phyloP scores from a whole-genome alignment of 2,797 vertebrate species.

The Aphelocoma californica region DNA sequence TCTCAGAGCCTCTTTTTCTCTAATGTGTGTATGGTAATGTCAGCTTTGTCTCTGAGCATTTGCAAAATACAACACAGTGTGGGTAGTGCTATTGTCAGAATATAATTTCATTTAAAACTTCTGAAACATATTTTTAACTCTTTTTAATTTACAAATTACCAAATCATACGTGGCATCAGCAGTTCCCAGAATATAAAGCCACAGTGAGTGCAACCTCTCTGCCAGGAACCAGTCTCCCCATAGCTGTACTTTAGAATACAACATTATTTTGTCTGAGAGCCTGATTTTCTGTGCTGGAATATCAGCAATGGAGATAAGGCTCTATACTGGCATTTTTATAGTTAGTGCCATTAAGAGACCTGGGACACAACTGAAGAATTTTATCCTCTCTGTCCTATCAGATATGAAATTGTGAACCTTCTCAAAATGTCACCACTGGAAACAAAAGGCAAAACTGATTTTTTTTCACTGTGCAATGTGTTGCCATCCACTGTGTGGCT shows the following conservation, averaged over 20 bases:
- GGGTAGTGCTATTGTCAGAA: neutral
- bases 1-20: neutral
- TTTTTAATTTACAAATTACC: neutral
- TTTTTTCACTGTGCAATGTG: neutral
- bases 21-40: neutral
- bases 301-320: neutral
- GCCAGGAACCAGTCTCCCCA: neutral
- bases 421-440: constrained; percentile 9
- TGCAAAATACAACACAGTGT: neutral
- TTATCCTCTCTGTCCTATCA: neutral
- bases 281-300: neutral
- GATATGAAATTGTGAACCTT: neutral
- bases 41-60: neutral
- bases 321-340: neutral
- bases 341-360: neutral
- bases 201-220: neutral
- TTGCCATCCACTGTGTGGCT: neutral
- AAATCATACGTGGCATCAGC: rapidly evolving
- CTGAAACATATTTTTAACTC: neutral
- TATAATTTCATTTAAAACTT: neutral
- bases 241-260: neutral
- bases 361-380: neutral
- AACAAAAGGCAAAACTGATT: constrained; percentile 23
- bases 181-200: neutral
- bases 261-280: neutral